A percentile compares a stretch with the other conserved stretches of the same genome.
Evolutionary conservation across 2,797 vertebrate genomes (phyloP).

Genomic region (Sardinella longiceps): DNA sequence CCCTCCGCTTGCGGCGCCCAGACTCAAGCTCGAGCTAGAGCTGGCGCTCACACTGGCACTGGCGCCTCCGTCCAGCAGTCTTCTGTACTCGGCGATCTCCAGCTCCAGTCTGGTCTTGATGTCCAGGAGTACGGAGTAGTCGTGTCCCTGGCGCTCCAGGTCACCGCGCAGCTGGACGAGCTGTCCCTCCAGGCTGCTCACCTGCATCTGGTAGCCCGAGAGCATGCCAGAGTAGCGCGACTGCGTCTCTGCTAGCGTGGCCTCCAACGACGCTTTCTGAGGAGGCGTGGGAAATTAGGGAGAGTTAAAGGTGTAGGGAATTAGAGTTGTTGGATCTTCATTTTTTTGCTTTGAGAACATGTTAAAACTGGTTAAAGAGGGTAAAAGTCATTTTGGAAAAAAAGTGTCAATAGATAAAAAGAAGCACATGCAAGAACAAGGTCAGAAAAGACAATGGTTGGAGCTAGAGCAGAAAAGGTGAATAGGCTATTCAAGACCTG

Average conservation of each 20-base stretch:
- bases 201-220: slow-evolving; percentile 57
- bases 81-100: slow-evolving; percentile 73
- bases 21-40: background rate
- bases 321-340: background rate
- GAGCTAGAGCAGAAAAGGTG: background rate
- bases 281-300: background rate
- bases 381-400: background rate
- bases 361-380: background rate
- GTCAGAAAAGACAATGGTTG: background rate
- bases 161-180: slow-evolving; percentile 63
- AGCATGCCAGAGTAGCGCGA: slow-evolving; percentile 54
- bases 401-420: background rate
- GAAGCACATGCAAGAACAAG: background rate
- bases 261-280: slow-evolving; percentile 68
- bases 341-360: background rate
- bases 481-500: background rate
- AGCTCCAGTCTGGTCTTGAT: slow-evolving; percentile 71
- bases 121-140: slow-evolving; percentile 72
- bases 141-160: slow-evolving; percentile 66
- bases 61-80: slow-evolving; percentile 70
- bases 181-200: slow-evolving; percentile 65
- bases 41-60: slow-evolving; percentile 38
- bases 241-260: slow-evolving; percentile 58
- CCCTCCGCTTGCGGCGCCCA: background rate
- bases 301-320: background rate